Conservation (phyloP, 2,888 invertebrate genomes). For the Tanypteryx hageni region DNA sequence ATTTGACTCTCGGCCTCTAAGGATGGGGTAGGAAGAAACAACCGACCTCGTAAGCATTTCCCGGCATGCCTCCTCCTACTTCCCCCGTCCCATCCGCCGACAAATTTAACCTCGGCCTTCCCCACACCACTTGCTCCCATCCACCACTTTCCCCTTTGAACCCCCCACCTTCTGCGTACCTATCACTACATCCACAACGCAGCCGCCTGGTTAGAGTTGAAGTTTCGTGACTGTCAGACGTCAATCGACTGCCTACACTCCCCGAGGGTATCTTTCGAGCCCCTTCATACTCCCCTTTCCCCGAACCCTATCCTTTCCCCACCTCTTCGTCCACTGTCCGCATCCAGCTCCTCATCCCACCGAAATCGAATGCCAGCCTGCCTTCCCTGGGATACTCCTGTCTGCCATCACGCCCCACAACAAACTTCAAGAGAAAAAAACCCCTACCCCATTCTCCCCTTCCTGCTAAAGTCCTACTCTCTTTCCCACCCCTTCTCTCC, state of each 20-base stretch:
- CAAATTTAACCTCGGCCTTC: conserved; percentile 27
- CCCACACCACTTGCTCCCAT: not conserved
- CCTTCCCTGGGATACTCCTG: conserved; percentile 6
- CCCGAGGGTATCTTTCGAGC: conserved; percentile 8
- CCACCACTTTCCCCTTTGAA: not conserved
- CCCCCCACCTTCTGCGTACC: conserved; percentile 15
- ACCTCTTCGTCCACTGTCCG: no score
- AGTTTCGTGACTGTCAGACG: conserved; percentile 60
- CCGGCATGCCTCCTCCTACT: not conserved
- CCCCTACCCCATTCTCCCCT: not conserved
- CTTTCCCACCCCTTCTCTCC: no score
- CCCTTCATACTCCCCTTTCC: not conserved
- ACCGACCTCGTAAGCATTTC: not conserved
- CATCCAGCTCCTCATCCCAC: not conserved
- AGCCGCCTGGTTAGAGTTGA: not conserved
- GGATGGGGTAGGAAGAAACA: not conserved
- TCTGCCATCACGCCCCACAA: not conserved
- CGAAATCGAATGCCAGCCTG: not conserved
- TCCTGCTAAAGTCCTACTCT: not conserved
- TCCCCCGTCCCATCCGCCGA: no score
- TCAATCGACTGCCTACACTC: conserved; percentile 13
- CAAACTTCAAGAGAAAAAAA: not conserved
- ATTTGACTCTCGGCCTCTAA: no score
- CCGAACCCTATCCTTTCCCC: not conserved
- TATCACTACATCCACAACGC: not conserved